Evolutionary conservation across 1,140 invertebrate genomes (phyloP).

Genomic region (Acromyrmex echinatior): DNA sequence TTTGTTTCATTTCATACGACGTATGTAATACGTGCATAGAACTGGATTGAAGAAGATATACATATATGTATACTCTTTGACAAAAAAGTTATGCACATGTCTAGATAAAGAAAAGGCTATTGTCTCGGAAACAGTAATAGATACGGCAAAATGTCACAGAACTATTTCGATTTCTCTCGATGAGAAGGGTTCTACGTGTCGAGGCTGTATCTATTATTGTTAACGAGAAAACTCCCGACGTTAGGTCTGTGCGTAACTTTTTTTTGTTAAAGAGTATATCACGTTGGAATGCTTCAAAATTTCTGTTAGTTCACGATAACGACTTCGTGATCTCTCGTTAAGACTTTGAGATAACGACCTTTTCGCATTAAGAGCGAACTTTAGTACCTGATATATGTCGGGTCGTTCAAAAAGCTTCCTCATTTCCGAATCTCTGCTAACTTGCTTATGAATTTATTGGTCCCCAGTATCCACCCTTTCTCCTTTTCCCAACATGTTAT

Average conservation of each 20-base stretch:
- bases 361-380: slow-evolving; percentile 49
- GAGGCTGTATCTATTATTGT: too few relatives aligned
- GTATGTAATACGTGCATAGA: slow-evolving; percentile 22
- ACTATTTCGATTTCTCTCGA: too few relatives aligned
- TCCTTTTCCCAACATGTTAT: background rate
- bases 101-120: too few relatives aligned
- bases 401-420: slow-evolving; percentile 38
- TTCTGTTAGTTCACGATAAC: slow-evolving; percentile 46
- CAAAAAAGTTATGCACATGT: too few relatives aligned
- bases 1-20: background rate
- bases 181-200: too few relatives aligned
- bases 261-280: background rate
- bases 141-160: too few relatives aligned
- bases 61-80: too few relatives aligned
- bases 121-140: too few relatives aligned
- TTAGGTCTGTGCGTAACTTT: too few relatives aligned
- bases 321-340: slow-evolving; percentile 65
- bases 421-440: slow-evolving; percentile 8
- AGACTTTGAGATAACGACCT: slow-evolving; percentile 54
- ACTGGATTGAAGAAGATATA: background rate
- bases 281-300: slow-evolving; percentile 63
- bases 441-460: slow-evolving; percentile 38
- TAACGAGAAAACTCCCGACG: too few relatives aligned
- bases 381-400: slow-evolving; percentile 32
- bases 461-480: background rate